Evolutionary conservation across 2,888 invertebrate species (phyloP).

Genomic region (Steinernema carpocapsae): DNA sequence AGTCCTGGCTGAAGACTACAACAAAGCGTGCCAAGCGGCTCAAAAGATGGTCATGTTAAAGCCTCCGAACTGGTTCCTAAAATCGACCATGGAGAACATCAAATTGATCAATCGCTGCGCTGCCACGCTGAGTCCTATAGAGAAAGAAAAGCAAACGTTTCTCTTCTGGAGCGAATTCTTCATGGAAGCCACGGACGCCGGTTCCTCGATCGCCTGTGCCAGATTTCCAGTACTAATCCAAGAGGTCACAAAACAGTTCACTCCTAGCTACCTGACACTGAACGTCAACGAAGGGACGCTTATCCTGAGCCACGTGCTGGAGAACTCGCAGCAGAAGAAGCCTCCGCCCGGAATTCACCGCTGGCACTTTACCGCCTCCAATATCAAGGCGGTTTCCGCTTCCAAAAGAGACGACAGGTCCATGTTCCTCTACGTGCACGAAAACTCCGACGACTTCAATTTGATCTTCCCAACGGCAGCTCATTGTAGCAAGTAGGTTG

Average conservation of each 20-base stretch:
- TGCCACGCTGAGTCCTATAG: slow-evolving; percentile 59
- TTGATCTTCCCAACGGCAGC: slow-evolving; percentile 91
- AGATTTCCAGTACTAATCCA: slow-evolving; percentile 75
- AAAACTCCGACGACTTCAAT: slow-evolving; percentile 98
- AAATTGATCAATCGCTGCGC: slow-evolving; percentile 83
- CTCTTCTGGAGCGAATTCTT: slow-evolving; percentile 99
- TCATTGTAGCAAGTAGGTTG: slow-evolving; percentile 72
- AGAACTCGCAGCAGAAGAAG: slow-evolving; percentile 62
- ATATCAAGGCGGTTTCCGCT: slow-evolving; percentile 82
- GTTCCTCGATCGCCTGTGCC: slow-evolving; percentile 72
- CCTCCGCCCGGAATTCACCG: slow-evolving; percentile 72
- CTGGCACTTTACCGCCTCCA: slow-evolving; percentile 88
- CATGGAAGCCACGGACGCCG: slow-evolving; percentile 83
- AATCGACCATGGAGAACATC: slow-evolving; percentile 95
- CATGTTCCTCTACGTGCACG: slow-evolving; percentile 92
- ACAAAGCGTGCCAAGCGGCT: slow-evolving; percentile 94
- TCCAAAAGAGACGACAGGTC: slow-evolving; percentile 95
- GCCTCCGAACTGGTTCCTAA: slow-evolving; percentile 79
- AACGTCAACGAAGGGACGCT: slow-evolving; percentile 89
- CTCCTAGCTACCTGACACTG: slow-evolving; percentile 93
- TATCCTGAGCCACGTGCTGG: slow-evolving; percentile 80
- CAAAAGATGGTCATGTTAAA: slow-evolving; percentile 74
- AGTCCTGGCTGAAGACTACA: slow-evolving; percentile 93
- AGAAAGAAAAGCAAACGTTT: slow-evolving; percentile 73
- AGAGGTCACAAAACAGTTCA: slow-evolving; percentile 85